phyloP scores from a whole-genome alignment of 23 tunicate species.

The Corella eumyota region DNA sequence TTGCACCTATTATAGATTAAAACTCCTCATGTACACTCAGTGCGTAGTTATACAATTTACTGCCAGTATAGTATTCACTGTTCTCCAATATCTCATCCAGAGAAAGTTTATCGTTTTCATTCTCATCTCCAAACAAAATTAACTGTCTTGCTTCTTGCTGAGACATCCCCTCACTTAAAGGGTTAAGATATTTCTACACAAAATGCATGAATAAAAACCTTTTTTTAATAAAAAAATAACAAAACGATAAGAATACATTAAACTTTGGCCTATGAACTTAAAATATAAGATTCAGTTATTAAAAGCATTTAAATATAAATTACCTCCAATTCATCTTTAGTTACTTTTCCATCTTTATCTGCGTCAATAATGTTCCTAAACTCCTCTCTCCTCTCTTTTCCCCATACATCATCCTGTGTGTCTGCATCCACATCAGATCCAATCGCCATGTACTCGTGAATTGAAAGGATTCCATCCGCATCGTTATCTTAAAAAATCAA shows the following conservation, averaged over 20 bases:
- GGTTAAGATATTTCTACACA: conserved; percentile 57
- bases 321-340: conserved; percentile 60
- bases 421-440: conserved; percentile 24
- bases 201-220: neutral
- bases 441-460: conserved; percentile 63
- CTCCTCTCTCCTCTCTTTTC: conserved; percentile 36
- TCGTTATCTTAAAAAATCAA: conserved; percentile 37
- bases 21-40: conserved; percentile 71
- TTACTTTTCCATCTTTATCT: conserved; percentile 47
- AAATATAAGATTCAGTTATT: neutral
- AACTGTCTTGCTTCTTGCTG: conserved; percentile 77
- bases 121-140: conserved; percentile 58
- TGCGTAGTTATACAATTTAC: conserved; percentile 80
- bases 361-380: conserved; percentile 44
- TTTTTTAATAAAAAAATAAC: neutral
- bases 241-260: neutral
- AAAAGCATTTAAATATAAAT: neutral
- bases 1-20: too few species aligned
- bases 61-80: conserved; percentile 89
- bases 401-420: conserved; percentile 36
- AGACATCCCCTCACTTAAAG: conserved; percentile 47
- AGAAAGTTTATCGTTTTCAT: conserved; percentile 39
- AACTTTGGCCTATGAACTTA: neutral
- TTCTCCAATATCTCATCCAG: conserved; percentile 55
- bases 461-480: conserved; percentile 25